Conservation (phyloP, 1,140 invertebrate genomes). For the Psix sp. region DNA sequence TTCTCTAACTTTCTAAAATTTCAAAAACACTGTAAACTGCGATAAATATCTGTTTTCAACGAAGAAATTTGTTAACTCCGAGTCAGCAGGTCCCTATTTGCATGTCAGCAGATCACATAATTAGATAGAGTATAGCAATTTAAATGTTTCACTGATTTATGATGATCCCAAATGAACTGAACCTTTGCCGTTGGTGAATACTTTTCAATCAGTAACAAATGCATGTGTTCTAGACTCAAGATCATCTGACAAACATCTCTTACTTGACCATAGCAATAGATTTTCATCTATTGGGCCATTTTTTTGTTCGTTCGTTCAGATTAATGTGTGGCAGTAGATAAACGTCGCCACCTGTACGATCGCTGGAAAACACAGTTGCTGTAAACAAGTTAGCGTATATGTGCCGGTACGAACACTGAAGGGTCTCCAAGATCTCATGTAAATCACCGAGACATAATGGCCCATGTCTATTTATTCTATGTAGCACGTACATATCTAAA, state of each 20-base stretch:
- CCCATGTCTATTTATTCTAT: slow-evolving; percentile 63
- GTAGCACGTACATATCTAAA: slow-evolving; percentile 54
- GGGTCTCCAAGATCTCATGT: slow-evolving; percentile 70
- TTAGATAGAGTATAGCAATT: too few species aligned
- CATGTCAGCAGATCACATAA: too few species aligned
- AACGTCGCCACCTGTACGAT: slow-evolving; percentile 51
- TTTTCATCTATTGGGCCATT: slow-evolving; percentile 32
- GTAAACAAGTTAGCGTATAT: slow-evolving; percentile 31
- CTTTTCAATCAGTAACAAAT: too few species aligned
- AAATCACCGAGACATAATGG: slow-evolving; percentile 69
- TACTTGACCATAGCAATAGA: slow-evolving; percentile 20
- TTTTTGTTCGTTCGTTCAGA: slow-evolving; percentile 13
- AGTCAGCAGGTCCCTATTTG: too few species aligned
- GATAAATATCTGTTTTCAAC: too few species aligned
- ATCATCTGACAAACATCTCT: slow-evolving; percentile 33
- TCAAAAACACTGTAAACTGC: too few species aligned
- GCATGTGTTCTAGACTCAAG: too few species aligned
- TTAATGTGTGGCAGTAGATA: slow-evolving; percentile 30
- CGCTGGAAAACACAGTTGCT: slow-evolving; percentile 20
- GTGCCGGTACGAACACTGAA: slow-evolving; percentile 27
- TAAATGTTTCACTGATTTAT: too few species aligned
- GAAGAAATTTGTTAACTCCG: too few species aligned
- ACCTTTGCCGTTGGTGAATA: too few species aligned
- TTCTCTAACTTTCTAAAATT: too few species aligned
- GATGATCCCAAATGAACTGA: too few species aligned